phyloP scores from a whole-genome alignment of 2,888 invertebrate species.

The Cryptophagus acutangulus region DNA sequence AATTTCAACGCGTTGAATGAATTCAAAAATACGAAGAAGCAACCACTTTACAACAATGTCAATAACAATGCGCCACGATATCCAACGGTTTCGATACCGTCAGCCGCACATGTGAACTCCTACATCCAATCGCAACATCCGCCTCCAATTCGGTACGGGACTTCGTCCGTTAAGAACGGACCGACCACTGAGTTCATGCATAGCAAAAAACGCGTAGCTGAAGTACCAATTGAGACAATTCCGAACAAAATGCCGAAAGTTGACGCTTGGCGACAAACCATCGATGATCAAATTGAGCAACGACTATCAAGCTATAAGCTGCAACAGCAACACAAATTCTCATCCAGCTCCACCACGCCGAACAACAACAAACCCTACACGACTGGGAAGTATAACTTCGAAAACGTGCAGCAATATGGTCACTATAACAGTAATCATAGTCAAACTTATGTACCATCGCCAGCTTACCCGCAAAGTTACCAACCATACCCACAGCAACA shows the following conservation, averaged over 20 bases:
- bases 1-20: constrained; percentile 54
- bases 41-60: constrained; percentile 23
- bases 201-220: constrained; percentile 43
- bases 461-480: constrained; percentile 35
- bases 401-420: constrained; percentile 22
- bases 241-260: constrained; percentile 51
- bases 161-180: constrained; percentile 35
- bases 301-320: constrained; percentile 48
- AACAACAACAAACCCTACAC: constrained; percentile 28
- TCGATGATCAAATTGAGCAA: constrained; percentile 55
- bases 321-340: constrained; percentile 30
- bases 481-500: constrained; percentile 27
- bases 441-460: constrained; percentile 43
- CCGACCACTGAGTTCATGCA: constrained; percentile 23
- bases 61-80: constrained; percentile 18
- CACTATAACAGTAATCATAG: constrained; percentile 28
- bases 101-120: constrained; percentile 33
- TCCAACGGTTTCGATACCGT: constrained; percentile 27
- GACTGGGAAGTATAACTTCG: constrained; percentile 30
- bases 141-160: constrained; percentile 19
- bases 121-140: constrained; percentile 25
- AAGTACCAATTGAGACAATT: constrained; percentile 32
- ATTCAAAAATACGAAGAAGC: constrained; percentile 39
- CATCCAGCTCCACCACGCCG: constrained; percentile 19
- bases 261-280: constrained; percentile 52